phyloP scores from a whole-genome alignment of 1,140 invertebrate genomes.

The Phenacoccus solenopsis region DNA sequence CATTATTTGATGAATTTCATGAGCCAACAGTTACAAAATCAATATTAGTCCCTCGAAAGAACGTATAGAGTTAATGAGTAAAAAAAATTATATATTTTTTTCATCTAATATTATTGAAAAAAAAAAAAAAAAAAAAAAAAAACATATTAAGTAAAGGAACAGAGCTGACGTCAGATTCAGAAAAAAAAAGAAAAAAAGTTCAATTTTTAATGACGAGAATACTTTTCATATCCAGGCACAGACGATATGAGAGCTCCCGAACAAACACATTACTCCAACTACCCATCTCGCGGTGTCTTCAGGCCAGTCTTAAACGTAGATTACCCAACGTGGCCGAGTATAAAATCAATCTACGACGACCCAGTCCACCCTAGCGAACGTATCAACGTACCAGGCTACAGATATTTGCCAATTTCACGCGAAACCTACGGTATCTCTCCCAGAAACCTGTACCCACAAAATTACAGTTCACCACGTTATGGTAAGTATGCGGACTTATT shows the following conservation, averaged over 20 bases:
- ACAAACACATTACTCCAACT: conserved; percentile 46
- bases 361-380: conserved; percentile 61
- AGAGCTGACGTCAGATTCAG: too few species aligned
- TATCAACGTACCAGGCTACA: conserved; percentile 71
- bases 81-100: too few species aligned
- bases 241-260: conserved; percentile 80
- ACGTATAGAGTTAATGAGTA: too few species aligned
- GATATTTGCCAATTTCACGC: conserved; percentile 73
- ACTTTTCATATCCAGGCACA: conserved; percentile 59
- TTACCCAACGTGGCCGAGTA: conserved; percentile 51
- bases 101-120: too few species aligned
- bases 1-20: too few species aligned
- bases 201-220: too few species aligned
- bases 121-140: too few species aligned
- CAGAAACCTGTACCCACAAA: conserved; percentile 69
- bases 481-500: conserved; percentile 3
- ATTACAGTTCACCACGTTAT: conserved; percentile 58
- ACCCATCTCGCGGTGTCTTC: conserved; percentile 50
- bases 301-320: conserved; percentile 39
- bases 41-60: too few species aligned
- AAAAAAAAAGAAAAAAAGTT: too few species aligned
- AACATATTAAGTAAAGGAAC: too few species aligned
- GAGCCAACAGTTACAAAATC: too few species aligned
- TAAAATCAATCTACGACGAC: conserved; percentile 74
- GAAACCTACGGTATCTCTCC: conserved; percentile 79